phyloP scores from a whole-genome alignment of 2,888 invertebrate genomes.

The Melinaea marsaeus region DNA sequence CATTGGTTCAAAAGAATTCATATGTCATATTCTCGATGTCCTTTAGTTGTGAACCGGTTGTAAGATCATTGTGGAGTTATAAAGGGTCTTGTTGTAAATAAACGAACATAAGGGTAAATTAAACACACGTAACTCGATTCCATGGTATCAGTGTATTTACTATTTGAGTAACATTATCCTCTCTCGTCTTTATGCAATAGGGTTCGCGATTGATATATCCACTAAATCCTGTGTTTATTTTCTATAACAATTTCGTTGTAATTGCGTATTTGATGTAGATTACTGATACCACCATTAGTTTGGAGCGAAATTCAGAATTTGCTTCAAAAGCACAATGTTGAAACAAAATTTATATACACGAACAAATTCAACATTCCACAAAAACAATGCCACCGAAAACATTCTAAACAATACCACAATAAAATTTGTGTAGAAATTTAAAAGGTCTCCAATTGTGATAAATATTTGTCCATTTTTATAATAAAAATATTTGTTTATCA shows the following conservation, averaged over 20 bases:
- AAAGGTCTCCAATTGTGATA: conserved; percentile 6
- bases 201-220: too few relatives aligned
- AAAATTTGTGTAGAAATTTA: conserved; percentile 9
- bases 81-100: conserved; percentile 17
- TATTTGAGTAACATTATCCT: conserved; percentile 49
- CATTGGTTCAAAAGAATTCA: conserved; percentile 34
- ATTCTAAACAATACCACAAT: neutral
- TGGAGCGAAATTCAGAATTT: neutral
- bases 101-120: conserved; percentile 21
- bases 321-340: neutral
- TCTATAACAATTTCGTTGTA: too few relatives aligned
- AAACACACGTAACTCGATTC: conserved; percentile 26
- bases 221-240: too few relatives aligned
- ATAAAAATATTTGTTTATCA: conserved; percentile 22
- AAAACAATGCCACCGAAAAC: neutral
- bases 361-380: neutral
- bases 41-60: conserved; percentile 31
- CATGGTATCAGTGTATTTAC: conserved; percentile 54
- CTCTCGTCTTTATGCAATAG: conserved; percentile 48
- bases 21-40: conserved; percentile 36
- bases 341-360: neutral
- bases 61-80: conserved; percentile 26
- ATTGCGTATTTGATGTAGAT: too few relatives aligned
- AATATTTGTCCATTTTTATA: conserved; percentile 17
- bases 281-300: too few relatives aligned